These are phyloP conservation scores for Julus scandinavius DNA, from an alignment of 2,888 invertebrate species.

Conservation along the genomic window DNA sequence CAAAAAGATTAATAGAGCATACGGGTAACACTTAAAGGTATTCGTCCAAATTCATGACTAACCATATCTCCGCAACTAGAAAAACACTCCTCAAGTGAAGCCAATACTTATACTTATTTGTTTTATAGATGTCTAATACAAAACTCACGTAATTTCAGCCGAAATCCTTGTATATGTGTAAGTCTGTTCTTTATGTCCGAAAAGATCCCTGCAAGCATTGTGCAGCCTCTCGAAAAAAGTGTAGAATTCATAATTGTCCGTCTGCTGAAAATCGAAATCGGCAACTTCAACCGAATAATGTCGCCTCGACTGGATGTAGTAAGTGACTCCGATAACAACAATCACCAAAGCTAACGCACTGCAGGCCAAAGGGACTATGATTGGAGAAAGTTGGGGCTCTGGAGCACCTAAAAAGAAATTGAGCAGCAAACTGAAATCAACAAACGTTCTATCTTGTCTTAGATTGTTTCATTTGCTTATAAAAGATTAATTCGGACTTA, in stretches of 20 bases:
- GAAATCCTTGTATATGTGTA: constrained; percentile 41
- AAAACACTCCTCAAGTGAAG: not conserved
- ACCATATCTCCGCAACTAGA: not conserved
- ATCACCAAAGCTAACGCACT: constrained; percentile 83
- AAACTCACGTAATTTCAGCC: constrained; percentile 47
- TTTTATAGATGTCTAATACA: not conserved
- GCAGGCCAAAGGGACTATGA: constrained; percentile 86
- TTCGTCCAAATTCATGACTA: not conserved
- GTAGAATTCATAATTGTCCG: constrained; percentile 77
- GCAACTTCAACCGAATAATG: constrained; percentile 87
- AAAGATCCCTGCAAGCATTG: constrained; percentile 71
- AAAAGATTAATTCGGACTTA: constrained; percentile 64
- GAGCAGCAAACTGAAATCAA: not conserved
- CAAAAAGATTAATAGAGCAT: not conserved
- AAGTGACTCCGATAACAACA: constrained; percentile 87
- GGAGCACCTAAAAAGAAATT: constrained; percentile 54
- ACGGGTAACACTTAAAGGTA: not conserved
- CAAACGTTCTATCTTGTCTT: not conserved
- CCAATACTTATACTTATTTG: not conserved
- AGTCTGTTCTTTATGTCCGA: not conserved
- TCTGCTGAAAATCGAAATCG: constrained; percentile 79
- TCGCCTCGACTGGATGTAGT: constrained; percentile 83
- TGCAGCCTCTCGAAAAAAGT: constrained; percentile 84
- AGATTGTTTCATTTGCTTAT: no score
- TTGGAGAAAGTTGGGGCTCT: constrained; percentile 84